Conservation (phyloP, 2,113 vertebrate genomes). For the Hipposideros armiger region DNA sequence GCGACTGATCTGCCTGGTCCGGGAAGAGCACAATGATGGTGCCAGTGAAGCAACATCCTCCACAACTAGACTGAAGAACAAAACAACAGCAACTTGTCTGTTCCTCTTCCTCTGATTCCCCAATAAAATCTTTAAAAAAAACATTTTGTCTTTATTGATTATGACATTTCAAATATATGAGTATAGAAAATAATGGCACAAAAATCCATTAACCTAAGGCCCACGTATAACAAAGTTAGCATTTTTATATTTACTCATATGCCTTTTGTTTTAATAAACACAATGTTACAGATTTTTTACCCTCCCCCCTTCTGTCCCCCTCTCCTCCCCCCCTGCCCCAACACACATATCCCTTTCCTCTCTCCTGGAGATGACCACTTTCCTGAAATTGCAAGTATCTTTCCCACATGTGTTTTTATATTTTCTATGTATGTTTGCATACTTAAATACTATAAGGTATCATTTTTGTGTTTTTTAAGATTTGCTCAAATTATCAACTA, state of each 20-base stretch:
- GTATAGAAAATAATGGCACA: neutral
- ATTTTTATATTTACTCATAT: neutral
- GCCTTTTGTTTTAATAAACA: slow-evolving; percentile 38
- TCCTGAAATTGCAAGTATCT: neutral
- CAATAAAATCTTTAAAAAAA: neutral
- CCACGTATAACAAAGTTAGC: neutral
- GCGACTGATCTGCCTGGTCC: too few species aligned
- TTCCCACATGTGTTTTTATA: neutral
- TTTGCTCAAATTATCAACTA: neutral
- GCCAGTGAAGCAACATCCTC: too few species aligned
- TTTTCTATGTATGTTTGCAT: neutral
- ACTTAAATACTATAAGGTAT: neutral
- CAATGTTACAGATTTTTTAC: neutral
- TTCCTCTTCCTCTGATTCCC: too few species aligned
- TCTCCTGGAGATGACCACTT: neutral
- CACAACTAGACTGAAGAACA: too few species aligned
- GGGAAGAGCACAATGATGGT: too few species aligned
- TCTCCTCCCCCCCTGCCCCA: too few species aligned
- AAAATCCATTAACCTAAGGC: neutral
- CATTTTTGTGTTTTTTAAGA: neutral
- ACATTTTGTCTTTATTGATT: neutral
- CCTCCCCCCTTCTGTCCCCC: too few species aligned
- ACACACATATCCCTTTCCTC: neutral
- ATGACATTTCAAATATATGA: neutral
- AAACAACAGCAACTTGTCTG: too few species aligned